phyloP scores from a whole-genome alignment of 2,113 vertebrate species.

The Cacatua alba region DNA sequence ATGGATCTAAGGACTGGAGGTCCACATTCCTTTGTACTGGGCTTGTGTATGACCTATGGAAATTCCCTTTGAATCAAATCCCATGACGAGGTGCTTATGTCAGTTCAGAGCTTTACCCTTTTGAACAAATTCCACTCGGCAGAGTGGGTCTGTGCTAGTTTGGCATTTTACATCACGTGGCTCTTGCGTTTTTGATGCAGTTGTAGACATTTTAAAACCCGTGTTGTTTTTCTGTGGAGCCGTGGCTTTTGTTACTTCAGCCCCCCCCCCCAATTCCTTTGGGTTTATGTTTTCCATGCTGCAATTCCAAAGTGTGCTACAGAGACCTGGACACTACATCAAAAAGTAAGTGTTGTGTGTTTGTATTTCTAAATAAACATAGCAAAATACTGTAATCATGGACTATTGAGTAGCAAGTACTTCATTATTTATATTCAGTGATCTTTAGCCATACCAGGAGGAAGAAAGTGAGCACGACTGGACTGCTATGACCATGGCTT shows the following conservation, averaged over 20 bases:
- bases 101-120: background rate
- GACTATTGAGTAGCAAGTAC: background rate
- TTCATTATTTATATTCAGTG: background rate
- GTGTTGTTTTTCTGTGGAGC: background rate
- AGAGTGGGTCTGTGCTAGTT: background rate
- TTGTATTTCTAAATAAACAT: background rate
- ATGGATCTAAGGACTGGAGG: rapidly evolving
- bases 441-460: background rate
- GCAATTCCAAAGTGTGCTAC: constrained; percentile 38
- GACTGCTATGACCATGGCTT: background rate
- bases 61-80: background rate
- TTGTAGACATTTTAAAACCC: background rate
- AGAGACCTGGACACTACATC: constrained; percentile 37
- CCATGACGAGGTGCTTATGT: background rate
- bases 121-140: background rate
- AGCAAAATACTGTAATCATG: constrained; percentile 6
- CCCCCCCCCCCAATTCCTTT: background rate
- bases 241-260: background rate
- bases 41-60: background rate
- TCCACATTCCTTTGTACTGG: rapidly evolving
- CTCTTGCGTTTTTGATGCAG: background rate
- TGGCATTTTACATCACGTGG: background rate
- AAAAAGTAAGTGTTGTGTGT: constrained; percentile 37
- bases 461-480: background rate
- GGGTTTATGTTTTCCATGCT: constrained; percentile 25